Evolutionary conservation across 2,888 invertebrate genomes (phyloP).

Genomic region (Xestia xanthographa): DNA sequence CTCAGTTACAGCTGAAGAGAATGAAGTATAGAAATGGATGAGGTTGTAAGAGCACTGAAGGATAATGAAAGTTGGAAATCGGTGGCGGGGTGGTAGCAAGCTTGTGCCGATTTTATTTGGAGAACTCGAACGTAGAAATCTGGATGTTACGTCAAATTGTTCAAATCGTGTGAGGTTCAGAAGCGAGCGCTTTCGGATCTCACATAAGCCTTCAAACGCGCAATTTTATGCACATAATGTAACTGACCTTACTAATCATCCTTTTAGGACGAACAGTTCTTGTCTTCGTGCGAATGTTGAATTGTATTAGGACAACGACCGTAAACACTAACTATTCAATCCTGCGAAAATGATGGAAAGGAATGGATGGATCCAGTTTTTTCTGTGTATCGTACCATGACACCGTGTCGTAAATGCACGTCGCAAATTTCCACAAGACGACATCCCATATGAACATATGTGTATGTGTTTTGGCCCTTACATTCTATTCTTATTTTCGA

Average conservation of each 20-base stretch:
- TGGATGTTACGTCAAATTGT: no score
- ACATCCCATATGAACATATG: not conserved
- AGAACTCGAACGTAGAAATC: not conserved
- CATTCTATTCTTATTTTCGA: not conserved
- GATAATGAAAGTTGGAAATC: no score
- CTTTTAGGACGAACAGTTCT: not conserved
- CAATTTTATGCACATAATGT: no score
- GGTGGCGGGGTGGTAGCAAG: no score
- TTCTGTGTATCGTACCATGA: not conserved
- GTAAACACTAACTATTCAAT: not conserved
- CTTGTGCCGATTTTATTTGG: not conserved
- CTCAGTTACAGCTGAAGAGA: not conserved
- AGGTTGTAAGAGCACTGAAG: no score
- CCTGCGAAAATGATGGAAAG: not conserved
- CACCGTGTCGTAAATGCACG: not conserved
- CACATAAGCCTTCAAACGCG: no score
- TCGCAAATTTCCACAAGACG: not conserved
- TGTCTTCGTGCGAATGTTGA: not conserved
- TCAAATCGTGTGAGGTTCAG: not conserved
- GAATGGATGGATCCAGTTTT: not conserved
- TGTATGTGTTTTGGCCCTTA: not conserved
- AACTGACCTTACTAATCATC: not conserved
- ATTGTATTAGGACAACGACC: not conserved
- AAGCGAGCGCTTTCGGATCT: not conserved
- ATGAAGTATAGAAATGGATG: not conserved